Evolutionary conservation across 2,888 invertebrate genomes (phyloP).

Genomic region (Platycheirus rosarum): DNA sequence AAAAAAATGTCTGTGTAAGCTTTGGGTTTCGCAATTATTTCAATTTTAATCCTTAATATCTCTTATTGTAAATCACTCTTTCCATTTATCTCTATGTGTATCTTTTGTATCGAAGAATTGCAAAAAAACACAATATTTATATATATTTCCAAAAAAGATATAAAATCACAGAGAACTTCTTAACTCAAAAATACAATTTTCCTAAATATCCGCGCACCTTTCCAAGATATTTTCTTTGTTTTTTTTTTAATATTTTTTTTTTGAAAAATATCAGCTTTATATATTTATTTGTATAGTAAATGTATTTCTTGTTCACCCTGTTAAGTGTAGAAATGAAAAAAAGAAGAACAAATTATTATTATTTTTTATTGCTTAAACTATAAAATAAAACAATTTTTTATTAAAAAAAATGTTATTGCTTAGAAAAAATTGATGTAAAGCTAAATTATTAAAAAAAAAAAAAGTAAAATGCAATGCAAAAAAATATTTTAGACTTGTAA

Average conservation of each 20-base stretch:
- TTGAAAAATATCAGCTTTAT: neutral
- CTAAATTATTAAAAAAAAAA: conserved; percentile 44
- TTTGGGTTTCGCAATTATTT: conserved; percentile 14
- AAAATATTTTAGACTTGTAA: conserved; percentile 68
- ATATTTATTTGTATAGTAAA: conserved; percentile 4
- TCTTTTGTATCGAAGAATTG: no score
- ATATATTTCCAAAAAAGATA: neutral
- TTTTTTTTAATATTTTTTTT: neutral
- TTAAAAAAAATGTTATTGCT: conserved; percentile 51
- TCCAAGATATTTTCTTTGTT: neutral
- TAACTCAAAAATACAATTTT: neutral
- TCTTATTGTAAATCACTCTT: neutral
- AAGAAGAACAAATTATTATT: conserved; percentile 16
- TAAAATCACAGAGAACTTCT: neutral
- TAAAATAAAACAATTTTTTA: conserved; percentile 23
- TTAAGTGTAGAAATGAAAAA: conserved; percentile 10
- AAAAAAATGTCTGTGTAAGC: conserved; percentile 22
- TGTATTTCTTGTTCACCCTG: conserved; percentile 14
- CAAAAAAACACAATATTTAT: neutral
- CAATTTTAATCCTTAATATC: neutral
- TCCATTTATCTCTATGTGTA: conserved; percentile 17
- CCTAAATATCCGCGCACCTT: conserved; percentile 13
- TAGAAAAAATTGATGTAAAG: conserved; percentile 71
- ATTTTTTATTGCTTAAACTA: conserved; percentile 34
- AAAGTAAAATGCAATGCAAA: conserved; percentile 56